Conservation (phyloP, 1,140 invertebrate genomes). For the Tribolium madens region DNA sequence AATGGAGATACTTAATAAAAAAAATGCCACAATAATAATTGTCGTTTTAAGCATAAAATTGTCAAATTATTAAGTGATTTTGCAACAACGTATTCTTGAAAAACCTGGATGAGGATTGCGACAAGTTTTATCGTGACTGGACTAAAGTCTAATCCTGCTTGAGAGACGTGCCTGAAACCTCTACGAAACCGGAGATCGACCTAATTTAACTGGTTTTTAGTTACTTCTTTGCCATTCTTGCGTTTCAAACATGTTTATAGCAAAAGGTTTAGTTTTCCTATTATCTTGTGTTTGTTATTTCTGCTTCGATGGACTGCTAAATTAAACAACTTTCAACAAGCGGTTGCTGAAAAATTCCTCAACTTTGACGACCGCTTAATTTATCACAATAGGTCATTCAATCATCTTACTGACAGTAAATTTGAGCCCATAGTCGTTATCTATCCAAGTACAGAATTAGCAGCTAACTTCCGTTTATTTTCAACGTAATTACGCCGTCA, state of each 20-base stretch:
- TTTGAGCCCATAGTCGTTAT: too few species aligned
- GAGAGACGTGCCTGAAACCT: slow-evolving; percentile 27
- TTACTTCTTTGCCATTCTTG: slow-evolving; percentile 3
- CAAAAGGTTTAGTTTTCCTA: not conserved
- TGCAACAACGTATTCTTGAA: not conserved
- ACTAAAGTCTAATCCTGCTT: slow-evolving; percentile 23
- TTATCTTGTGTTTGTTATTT: slow-evolving; percentile 31
- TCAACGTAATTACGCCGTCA: not conserved
- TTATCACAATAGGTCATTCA: not conserved
- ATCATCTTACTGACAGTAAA: too few species aligned
- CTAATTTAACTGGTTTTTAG: slow-evolving; percentile 32
- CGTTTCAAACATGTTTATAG: not conserved
- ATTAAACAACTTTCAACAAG: slow-evolving; percentile 29
- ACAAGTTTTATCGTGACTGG: slow-evolving; percentile 6
- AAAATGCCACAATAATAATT: too few species aligned
- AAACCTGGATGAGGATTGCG: too few species aligned
- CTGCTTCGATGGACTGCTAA: slow-evolving; percentile 11
- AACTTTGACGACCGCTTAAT: too few species aligned
- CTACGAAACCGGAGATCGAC: slow-evolving; percentile 24
- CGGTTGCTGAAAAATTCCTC: not conserved
- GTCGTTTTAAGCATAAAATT: too few species aligned
- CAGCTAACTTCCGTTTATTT: not conserved
- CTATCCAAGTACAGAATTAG: not conserved
- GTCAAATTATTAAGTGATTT: slow-evolving; percentile 11
- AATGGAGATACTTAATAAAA: too few species aligned